Evolutionary conservation across 2,888 invertebrate species (phyloP).

Genomic region (Sesia apiformis): DNA sequence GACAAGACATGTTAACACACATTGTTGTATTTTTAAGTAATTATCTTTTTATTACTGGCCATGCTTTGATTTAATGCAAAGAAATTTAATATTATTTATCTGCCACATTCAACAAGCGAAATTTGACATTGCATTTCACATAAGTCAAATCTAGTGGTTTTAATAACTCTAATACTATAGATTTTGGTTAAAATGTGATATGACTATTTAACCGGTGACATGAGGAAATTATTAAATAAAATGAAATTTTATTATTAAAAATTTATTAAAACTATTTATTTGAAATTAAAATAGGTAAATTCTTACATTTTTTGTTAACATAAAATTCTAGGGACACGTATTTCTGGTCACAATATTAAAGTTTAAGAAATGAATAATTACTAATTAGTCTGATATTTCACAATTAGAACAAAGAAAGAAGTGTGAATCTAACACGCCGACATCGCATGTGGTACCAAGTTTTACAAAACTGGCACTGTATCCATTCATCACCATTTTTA

Average conservation of each 20-base stretch:
- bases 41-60: too few relatives aligned
- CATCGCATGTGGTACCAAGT: slow-evolving; percentile 1
- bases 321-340: too few relatives aligned
- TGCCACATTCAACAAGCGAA: too few relatives aligned
- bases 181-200: slow-evolving; percentile 1
- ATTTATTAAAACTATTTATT: neutral
- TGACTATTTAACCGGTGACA: neutral
- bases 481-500: slow-evolving; percentile 1
- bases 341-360: too few relatives aligned
- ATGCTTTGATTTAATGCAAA: too few relatives aligned
- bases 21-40: too few relatives aligned
- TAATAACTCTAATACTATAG: too few relatives aligned
- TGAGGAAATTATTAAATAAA: neutral
- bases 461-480: neutral
- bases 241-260: neutral
- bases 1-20: too few relatives aligned
- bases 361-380: neutral
- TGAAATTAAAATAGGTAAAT: neutral
- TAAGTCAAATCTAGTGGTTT: too few relatives aligned
- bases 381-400: neutral
- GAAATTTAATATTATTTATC: too few relatives aligned
- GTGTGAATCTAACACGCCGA: neutral
- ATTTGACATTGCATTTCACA: too few relatives aligned
- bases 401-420: slow-evolving; percentile 1
- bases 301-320: too few relatives aligned